Base-by-base conservation (phyloP, 2,113 vertebrate species). In the Anhinga anhinga region DNA sequence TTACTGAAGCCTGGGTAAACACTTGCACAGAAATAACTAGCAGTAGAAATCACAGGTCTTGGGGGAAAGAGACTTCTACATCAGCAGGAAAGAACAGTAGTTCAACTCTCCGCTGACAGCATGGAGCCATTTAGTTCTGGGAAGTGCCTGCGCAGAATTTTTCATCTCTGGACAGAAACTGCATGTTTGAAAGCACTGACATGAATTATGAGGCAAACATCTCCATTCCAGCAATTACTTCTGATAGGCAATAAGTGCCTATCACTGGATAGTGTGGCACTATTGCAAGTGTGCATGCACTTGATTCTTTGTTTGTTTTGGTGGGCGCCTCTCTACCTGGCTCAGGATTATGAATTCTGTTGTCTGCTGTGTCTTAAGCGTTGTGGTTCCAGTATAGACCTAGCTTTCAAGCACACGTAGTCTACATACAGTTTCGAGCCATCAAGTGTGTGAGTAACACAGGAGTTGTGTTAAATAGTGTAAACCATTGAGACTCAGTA, bases 211-310 rank as follows among this genome's bases (percentile, higher is more conserved):
- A 71, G 44, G 16, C 36, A 59, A 34, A 42, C 25, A 32, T 36
- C 32, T 72, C 45, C 8, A 10, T 44, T 49, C 44, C 49, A 70
- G 55, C 22, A 61, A 12, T 74, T 91, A 36, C 29, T 82, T 44
- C 26, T 61, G 17, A 56, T 38, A 15, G 30, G 50, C 19, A 61
- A 13, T 45, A 36, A 55, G 34, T 29, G 40, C 26, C 30, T 27
- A 0, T 45, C 8, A 19, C 29, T 74, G 36, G 26, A 45, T 10
- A 59, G 22, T 11, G 58, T 59, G 58, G 58, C 34, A 36, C 21
- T 59, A 15, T 59, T n/a, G 58, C 2, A 9, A n/a, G 12, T 19
- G 45, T 52, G 32, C 55, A 26, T 2, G 0, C 0, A 0, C 42
- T 63, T 32, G 36, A 22, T 88, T 82, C 30, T 67, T 20, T 82